Conservation (phyloP, 2,113 vertebrate species). For the Sinocyclocheilus anshuiensis region DNA sequence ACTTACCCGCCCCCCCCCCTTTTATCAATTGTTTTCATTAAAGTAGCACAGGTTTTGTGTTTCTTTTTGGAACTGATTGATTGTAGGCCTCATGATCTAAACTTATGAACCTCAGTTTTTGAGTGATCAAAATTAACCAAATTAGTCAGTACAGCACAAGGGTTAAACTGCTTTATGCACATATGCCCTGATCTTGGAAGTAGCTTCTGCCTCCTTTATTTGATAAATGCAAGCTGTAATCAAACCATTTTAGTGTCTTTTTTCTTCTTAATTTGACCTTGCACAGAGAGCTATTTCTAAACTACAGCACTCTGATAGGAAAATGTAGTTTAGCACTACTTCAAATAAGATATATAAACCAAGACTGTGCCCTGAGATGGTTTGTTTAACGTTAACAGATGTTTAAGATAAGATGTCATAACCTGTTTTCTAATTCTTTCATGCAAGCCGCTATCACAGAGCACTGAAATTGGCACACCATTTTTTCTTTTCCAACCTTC, state of each 20-base stretch:
- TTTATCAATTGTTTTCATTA: too few species aligned
- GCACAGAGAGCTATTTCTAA: not conserved
- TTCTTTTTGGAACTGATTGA: not conserved
- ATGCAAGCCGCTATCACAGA: not conserved
- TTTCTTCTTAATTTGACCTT: not conserved
- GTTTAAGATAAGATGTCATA: not conserved
- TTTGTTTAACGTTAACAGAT: slow-evolving; percentile 34
- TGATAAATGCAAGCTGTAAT: too few species aligned
- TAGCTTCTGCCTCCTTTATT: too few species aligned
- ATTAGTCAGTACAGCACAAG: too few species aligned
- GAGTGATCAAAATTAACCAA: too few species aligned
- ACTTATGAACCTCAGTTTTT: too few species aligned
- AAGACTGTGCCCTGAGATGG: not conserved
- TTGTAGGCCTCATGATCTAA: not conserved
- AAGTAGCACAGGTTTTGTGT: not conserved
- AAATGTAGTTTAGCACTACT: not conserved
- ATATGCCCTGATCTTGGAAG: too few species aligned
- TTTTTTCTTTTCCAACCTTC: not conserved
- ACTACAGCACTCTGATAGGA: not conserved
- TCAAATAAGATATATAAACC: not conserved
- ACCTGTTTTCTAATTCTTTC: not conserved
- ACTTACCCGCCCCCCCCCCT: too few species aligned
- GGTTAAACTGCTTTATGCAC: too few species aligned
- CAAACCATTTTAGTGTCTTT: too few species aligned
- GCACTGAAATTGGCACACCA: not conserved